phyloP scores from a whole-genome alignment of 2,888 invertebrate genomes.

The Automeris io region DNA sequence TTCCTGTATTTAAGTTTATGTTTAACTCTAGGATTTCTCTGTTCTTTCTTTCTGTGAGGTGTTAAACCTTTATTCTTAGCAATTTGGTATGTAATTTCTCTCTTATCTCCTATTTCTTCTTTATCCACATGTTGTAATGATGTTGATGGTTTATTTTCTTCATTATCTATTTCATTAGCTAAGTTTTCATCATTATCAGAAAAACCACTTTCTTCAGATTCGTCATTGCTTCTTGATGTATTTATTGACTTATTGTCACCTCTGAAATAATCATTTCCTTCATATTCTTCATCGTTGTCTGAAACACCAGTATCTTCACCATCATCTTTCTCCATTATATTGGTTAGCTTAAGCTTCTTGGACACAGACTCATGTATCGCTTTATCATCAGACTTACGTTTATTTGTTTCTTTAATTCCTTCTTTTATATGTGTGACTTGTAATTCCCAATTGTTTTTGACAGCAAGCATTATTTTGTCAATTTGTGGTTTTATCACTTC shows the following conservation, averaged over 20 bases:
- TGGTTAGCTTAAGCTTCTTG: constrained; percentile 62
- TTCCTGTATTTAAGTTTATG: constrained; percentile 94
- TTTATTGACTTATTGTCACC: constrained; percentile 22
- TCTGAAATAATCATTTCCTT: constrained; percentile 53
- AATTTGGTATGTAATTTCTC: constrained; percentile 94
- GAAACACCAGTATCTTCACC: constrained; percentile 65
- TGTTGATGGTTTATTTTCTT: constrained; percentile 49
- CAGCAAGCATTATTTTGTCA: constrained; percentile 77
- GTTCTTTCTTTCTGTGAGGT: constrained; percentile 93
- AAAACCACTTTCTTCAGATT: constrained; percentile 64
- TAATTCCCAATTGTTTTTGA: constrained; percentile 58
- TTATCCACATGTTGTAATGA: constrained; percentile 37
- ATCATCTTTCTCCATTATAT: constrained; percentile 53
- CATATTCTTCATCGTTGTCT: constrained; percentile 59
- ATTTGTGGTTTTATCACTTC: constrained; percentile 82
- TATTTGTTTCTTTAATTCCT: constrained; percentile 30
- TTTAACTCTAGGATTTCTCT: constrained; percentile 96
- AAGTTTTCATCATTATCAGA: constrained; percentile 55
- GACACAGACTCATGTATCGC: constrained; percentile 34
- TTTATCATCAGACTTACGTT: constrained; percentile 46
- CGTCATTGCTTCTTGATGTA: constrained; percentile 37
- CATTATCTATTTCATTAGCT: constrained; percentile 40
- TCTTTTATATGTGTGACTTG: constrained; percentile 33
- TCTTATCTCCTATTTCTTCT: constrained; percentile 76
- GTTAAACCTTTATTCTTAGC: constrained; percentile 97